phyloP scores from a whole-genome alignment of 1,140 invertebrate genomes.

The Goniozus legneri region DNA sequence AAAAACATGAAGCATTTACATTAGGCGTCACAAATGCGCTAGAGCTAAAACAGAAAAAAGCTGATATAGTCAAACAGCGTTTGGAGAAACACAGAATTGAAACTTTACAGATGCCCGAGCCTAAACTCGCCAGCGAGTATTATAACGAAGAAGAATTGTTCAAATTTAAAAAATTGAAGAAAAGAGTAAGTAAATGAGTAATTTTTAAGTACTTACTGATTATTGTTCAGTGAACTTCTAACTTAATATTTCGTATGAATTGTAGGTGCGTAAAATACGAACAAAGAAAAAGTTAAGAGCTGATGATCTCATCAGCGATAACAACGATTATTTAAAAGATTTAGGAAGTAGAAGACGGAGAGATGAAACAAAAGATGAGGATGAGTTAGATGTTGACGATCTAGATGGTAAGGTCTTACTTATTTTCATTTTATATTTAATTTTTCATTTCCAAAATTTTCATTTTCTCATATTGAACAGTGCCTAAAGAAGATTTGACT shows the following conservation, averaged over 20 bases:
- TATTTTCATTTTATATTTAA: conserved; percentile 9
- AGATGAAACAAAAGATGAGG: conserved; percentile 39
- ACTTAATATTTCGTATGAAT: conserved; percentile 20
- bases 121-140: conserved; percentile 83
- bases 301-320: conserved; percentile 56
- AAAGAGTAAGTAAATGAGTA: conserved; percentile 65
- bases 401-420: conserved; percentile 45
- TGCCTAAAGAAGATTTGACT: conserved; percentile 58
- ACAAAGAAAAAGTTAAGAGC: conserved; percentile 55
- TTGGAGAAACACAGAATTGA: conserved; percentile 70
- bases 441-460: background rate
- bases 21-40: conserved; percentile 63
- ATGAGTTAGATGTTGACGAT: conserved; percentile 56
- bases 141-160: conserved; percentile 77
- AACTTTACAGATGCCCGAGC: conserved; percentile 64
- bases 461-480: conserved; percentile 43
- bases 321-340: conserved; percentile 53
- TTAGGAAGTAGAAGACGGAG: conserved; percentile 55
- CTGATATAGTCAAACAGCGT: conserved; percentile 57
- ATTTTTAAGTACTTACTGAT: conserved; percentile 10
- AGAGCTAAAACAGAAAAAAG: conserved; percentile 50
- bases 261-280: conserved; percentile 50
- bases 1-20: conserved; percentile 74
- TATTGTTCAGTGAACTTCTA: background rate
- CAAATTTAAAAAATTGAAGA: conserved; percentile 92